Percentiles rank a stretch among this genome's conserved stretches.
Conservation (phyloP, 2,113 vertebrate genomes). For the Lophius piscatorius region DNA sequence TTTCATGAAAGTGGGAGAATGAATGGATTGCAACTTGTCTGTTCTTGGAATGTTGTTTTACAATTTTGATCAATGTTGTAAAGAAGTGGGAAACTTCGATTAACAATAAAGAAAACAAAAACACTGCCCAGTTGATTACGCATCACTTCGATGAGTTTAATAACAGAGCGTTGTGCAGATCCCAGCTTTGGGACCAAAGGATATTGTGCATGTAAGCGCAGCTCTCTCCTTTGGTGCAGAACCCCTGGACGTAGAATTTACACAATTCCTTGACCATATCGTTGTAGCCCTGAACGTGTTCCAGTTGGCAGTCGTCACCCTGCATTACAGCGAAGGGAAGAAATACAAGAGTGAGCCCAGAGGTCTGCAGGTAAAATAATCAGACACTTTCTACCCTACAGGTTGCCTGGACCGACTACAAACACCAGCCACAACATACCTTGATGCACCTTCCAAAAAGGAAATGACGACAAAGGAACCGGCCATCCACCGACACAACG, state of each 20-base stretch:
- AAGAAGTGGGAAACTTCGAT: too few species aligned
- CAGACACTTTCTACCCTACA: background rate
- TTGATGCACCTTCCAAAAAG: slow-evolving; percentile 88
- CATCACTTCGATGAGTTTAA: too few species aligned
- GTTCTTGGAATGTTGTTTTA: too few species aligned
- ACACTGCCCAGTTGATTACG: too few species aligned
- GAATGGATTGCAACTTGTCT: too few species aligned
- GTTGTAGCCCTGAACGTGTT: slow-evolving; percentile 85
- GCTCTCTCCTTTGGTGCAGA: slow-evolving; percentile 88
- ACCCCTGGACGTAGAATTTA: slow-evolving; percentile 91
- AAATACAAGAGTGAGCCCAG: background rate
- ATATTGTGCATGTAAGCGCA: slow-evolving; percentile 98
- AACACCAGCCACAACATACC: slow-evolving; percentile 63
- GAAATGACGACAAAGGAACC: slow-evolving; percentile 90
- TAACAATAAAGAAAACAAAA: too few species aligned
- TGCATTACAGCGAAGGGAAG: slow-evolving; percentile 47
- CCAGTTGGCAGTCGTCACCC: slow-evolving; percentile 91
- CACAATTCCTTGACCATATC: slow-evolving; percentile 88
- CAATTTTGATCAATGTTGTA: too few species aligned
- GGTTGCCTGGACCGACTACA: background rate
- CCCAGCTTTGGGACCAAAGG: slow-evolving; percentile 75
- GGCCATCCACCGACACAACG: slow-evolving; percentile 86
- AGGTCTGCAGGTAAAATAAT: background rate
- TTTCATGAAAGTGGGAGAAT: too few species aligned
- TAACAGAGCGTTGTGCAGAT: too few species aligned